Evolutionary conservation across 2,888 invertebrate species (phyloP), one percentile per base, ranked within the genome.

Genomic region (Dyspetes luteomarginatus): DNA sequence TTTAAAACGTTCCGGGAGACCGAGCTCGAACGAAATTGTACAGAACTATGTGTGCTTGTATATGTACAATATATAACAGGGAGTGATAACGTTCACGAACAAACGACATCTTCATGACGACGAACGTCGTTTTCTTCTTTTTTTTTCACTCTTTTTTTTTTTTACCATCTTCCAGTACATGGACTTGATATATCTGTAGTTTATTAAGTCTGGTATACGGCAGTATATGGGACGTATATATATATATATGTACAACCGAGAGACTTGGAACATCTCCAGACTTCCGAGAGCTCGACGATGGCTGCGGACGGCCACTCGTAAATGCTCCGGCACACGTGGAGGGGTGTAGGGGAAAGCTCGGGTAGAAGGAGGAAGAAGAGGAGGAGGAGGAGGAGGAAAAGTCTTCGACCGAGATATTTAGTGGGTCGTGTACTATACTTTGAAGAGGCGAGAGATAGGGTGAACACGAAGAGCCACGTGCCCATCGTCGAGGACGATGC

Each of bases 241-340:
- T n/a, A n/a, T n/a, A n/a, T 26, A 28, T 65, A 79, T 67, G 71
- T 48, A 64, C 73, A 78, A 76, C 60, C 74, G 78, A 75, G 78
- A 75, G 78, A 85, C 74, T 89, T 89, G 89, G 89, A 89, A 85
- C 85, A 81, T 71, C 85, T 89, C 87, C 88, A 89, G 84, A 78
- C 77, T 79, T 77, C 26, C 76, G 67, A 78, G 62, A 65, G 78
- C 55, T n/a, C 74, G 76, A 58, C 72, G 77, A 85, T 78, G 76
- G 28, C 50, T 74, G 76, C 69, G 82, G 83, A 79, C 81, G 73
- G 72, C 68, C 82, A 84, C 83, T 87, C 87, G 85, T 87, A 87
- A 88, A 88, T 84, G 87, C 83, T 83, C 74, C 7, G 12, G 79
- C 76, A 52, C 73, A 72, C 69, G 74, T 48, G 55, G 24, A 48